Evolutionary conservation across 2,888 invertebrate genomes (phyloP).

Genomic region (Hydrotaea diabolus): DNA sequence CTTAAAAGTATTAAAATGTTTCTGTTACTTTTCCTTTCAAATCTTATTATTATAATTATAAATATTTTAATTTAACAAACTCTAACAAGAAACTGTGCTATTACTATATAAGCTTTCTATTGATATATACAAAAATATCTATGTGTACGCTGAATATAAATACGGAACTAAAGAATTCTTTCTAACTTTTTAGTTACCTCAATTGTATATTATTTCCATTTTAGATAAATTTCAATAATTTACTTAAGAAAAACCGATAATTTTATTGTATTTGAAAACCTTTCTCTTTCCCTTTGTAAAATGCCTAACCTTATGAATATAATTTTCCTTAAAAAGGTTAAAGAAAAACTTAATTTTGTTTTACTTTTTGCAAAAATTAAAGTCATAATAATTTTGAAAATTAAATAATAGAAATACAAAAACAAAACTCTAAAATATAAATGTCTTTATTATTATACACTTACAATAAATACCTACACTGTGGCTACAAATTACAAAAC

Average conservation of each 20-base stretch:
- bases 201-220: constrained; percentile 11
- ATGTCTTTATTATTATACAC: constrained; percentile 54
- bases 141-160: constrained; percentile 15
- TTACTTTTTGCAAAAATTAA: neutral
- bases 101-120: constrained; percentile 59
- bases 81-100: constrained; percentile 60
- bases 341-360: no score
- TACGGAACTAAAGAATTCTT: neutral
- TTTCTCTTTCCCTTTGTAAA: neutral
- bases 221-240: neutral
- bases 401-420: constrained; percentile 1
- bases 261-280: neutral
- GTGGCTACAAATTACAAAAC: constrained; percentile 37
- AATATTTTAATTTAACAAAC: neutral
- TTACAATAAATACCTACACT: constrained; percentile 35
- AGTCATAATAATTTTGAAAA: neutral
- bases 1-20: neutral
- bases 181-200: constrained; percentile 4
- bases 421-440: constrained; percentile 11
- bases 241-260: neutral
- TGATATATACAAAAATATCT: constrained; percentile 21
- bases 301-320: neutral
- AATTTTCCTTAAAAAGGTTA: neutral
- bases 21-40: neutral
- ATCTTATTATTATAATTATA: no score